Percentiles rank a stretch among this genome's conserved stretches.
These are phyloP conservation scores for Hecatera dysodea DNA, from an alignment of 2,888 invertebrate species.

Conservation along the genomic window DNA sequence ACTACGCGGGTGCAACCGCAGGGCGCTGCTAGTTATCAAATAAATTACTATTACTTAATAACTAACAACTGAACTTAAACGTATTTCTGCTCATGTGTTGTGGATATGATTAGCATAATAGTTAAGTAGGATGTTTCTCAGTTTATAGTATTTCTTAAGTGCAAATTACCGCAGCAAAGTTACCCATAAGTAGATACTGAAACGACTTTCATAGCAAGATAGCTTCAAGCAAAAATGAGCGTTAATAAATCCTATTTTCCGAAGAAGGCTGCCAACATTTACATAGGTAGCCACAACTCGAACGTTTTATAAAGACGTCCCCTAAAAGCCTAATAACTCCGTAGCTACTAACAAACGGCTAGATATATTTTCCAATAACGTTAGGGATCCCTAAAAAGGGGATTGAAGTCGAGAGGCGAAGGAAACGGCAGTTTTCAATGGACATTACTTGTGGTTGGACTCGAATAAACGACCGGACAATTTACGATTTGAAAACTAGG, in stretches of 20 bases:
- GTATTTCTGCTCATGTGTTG: neutral
- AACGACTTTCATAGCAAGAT: no score
- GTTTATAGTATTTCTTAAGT: neutral
- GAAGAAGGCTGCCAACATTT: neutral
- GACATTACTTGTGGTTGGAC: conserved; percentile 60
- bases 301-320: conserved; percentile 7
- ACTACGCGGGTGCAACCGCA: no score
- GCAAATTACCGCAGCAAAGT: neutral
- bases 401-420: conserved; percentile 28
- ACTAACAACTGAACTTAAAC: no score
- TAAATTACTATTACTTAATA: no score
- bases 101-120: neutral
- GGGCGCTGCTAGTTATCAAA: no score
- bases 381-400: conserved; percentile 54
- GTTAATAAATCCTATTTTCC: neutral
- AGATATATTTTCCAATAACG: conserved; percentile 61
- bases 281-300: neutral
- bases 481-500: conserved; percentile 54
- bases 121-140: no score
- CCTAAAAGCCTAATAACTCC: conserved; percentile 27
- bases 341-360: conserved; percentile 29
- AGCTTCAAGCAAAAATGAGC: neutral
- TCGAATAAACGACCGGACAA: conserved; percentile 56
- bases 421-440: conserved; percentile 55
- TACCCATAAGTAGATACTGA: neutral